phyloP scores from a whole-genome alignment of 2,113 vertebrate genomes.

The Leucosticte australis region DNA sequence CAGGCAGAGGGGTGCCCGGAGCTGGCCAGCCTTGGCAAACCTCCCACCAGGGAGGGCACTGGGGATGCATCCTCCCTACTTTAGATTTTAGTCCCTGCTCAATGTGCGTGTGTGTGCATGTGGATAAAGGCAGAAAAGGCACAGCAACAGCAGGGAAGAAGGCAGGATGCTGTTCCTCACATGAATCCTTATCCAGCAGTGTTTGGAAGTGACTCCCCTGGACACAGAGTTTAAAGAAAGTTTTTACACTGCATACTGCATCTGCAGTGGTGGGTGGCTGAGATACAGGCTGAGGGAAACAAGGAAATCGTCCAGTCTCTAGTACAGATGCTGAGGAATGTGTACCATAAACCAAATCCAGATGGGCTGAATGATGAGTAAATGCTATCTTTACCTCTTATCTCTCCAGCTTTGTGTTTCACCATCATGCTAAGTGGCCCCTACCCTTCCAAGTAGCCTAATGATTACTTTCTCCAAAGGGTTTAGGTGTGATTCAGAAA shows the following conservation, averaged over 20 bases:
- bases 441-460: background rate
- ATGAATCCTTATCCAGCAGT: background rate
- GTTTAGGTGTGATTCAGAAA: background rate
- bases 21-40: background rate
- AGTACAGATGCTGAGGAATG: conserved; percentile 31
- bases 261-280: background rate
- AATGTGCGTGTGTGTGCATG: fast-evolving
- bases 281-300: background rate
- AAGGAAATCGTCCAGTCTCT: conserved; percentile 7
- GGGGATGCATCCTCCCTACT: fast-evolving
- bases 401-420: background rate
- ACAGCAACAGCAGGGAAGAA: background rate
- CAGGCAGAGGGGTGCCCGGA: fast-evolving
- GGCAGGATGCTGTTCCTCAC: background rate
- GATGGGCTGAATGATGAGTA: background rate
- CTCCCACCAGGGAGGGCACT: background rate
- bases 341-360: conserved; percentile 31
- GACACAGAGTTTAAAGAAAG: background rate
- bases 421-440: background rate
- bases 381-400: background rate
- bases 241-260: background rate
- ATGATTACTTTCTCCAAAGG: conserved; percentile 41
- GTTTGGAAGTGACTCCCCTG: background rate
- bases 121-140: background rate
- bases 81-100: background rate